Evolutionary conservation across 2,797 vertebrate species (phyloP), one percentile per base, ranked within the genome.

Genomic region (Ciconia nigra): DNA sequence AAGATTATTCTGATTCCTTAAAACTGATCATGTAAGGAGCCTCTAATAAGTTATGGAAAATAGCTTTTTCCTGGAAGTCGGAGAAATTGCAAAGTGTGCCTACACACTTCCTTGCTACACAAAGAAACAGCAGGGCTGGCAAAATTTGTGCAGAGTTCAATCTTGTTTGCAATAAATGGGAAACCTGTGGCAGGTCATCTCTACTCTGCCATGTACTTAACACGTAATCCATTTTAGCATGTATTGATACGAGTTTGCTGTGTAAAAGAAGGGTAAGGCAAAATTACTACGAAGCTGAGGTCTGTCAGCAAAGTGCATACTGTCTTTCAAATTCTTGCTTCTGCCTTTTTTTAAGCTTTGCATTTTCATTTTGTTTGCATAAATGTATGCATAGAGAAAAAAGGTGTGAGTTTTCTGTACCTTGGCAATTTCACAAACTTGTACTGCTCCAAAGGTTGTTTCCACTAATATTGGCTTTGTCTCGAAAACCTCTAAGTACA

Each of bases 341-440:
- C 69, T 41, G n/a, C 9, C 49, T 57, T 62, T 73, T 54, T 77
- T 57, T 16, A 76, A 74, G 41, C 18, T 58, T 72, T 65, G 11
- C 7, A 5, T 93, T 93, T 91, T 58, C 22, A 54, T 69, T 83
- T 89, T 87, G 29, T 67, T 87, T 71, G 35, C 44, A 12, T 66
- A 66, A 71, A 33, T 5, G 24, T 15, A 11, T 21, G 15, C 22
- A 24, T 5, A 33, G 24, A 79, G 18, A n/a, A 76, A 62, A 76
- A 37, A 65, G 22, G 13, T 52, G 49, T 0, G 9, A 42, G 14
- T 78, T 88, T 84, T 65, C 82, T 49, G 35, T 54, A 39, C 26
- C 57, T 11, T 47, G 39, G 47, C 46, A 72, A 24, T 83, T 66
- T 66, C 51, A 72, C n/a, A 63, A 26, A 51, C 35, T 54, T 3